These are phyloP conservation scores for Kryptolebias ocellatus DNA, from an alignment of 2,797 vertebrate species.

Conservation along the genomic window DNA sequence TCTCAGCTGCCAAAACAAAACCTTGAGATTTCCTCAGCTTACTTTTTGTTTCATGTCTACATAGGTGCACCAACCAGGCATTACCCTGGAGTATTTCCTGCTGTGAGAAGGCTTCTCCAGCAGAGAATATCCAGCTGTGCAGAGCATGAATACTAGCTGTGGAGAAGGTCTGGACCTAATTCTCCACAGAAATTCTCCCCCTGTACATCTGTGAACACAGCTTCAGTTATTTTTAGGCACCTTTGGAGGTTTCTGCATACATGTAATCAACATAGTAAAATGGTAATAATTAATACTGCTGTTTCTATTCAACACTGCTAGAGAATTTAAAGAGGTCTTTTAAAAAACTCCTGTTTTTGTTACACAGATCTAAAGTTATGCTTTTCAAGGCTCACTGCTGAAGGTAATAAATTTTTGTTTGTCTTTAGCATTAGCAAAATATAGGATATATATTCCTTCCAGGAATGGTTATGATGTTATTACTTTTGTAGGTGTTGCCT, in stretches of 20 bases:
- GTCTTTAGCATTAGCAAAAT: too few relatives aligned
- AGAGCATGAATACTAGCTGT: conserved; percentile 3
- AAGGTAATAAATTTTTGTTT: too few relatives aligned
- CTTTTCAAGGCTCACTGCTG: neutral
- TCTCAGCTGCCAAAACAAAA: neutral
- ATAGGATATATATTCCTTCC: too few relatives aligned
- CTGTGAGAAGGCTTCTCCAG: conserved; percentile 11
- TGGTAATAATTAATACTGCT: neutral
- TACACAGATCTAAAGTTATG: neutral
- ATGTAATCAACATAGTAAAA: neutral
- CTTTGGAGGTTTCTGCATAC: neutral
- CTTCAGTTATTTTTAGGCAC: conserved; percentile 2
- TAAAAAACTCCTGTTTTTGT: neutral
- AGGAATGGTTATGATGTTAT: neutral
- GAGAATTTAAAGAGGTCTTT: neutral
- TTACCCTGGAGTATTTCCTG: conserved; percentile 12
- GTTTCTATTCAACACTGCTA: neutral
- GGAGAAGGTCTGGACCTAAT: conserved; percentile 3
- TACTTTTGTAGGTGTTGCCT: neutral
- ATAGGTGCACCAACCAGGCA: conserved; percentile 1
- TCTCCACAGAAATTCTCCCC: neutral
- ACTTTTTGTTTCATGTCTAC: conserved; percentile 3
- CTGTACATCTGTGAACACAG: neutral
- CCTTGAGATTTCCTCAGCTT: neutral
- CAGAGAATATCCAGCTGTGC: conserved; percentile 9